Evolutionary conservation across 2,888 invertebrate genomes (phyloP), one percentile per base, ranked within the genome.

Genomic region (Drosophila paramelanica): DNA sequence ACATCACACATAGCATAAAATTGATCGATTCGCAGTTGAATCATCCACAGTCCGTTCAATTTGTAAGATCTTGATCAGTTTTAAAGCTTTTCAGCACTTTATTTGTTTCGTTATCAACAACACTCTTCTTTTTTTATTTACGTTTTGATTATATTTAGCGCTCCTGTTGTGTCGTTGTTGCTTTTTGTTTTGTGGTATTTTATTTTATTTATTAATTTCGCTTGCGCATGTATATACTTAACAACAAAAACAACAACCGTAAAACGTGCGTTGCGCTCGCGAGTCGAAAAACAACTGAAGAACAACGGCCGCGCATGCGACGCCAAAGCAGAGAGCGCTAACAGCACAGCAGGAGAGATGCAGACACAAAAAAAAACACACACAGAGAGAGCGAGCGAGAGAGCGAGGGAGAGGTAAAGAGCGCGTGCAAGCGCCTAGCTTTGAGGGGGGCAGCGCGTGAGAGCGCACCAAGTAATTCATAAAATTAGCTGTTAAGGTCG

Each of bases 221-320:
- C 38, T 33, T 58, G 51, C 33, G 42, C 67, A 60, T 62, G 53
- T 38, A 67, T 13, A 67, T 13, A 59, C 59, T 46, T 58, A 66
- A 49, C 27, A 59, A 70, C 50, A 77, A 67, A 62, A 55, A 38
- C 20, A 53, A 43, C 36, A 53, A 38, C 14, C 71, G 64, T 42
- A 42, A 55, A 71, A 33, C 23, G 38, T 69, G 70, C 69, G 77
- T 71, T 74, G 88, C 62, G 69, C 56, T 72, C 61, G 83, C 72
- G 47, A 62, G 66, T 69, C 59, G 17, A 66, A 74, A 57, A 56
- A 23, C 67, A 85, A 84, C 82, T 84, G 85, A 70, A 82, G 67
- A 66, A 67, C 47, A 55, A 68, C 72, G 66, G 85, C 38, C 65
- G 85, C 85, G 89, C 89, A 81, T 89, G 85, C 89, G 85, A 88